Conservation (phyloP, 2,888 invertebrate genomes). For the Cryptus armator region DNA sequence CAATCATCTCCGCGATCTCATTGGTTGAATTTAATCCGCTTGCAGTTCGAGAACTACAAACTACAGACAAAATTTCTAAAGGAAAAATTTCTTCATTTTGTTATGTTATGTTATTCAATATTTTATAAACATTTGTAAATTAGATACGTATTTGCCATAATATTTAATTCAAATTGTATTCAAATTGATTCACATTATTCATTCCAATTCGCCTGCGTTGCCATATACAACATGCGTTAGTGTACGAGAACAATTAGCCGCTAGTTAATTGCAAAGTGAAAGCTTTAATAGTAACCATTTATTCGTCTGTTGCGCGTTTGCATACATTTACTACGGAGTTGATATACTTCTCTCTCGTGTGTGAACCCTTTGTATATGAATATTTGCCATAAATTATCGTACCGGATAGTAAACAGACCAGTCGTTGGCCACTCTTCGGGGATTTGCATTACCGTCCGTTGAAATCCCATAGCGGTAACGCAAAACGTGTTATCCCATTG, state of each 20-base stretch:
- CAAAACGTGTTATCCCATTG: not conserved
- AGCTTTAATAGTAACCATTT: constrained; percentile 9
- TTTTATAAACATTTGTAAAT: too few species aligned
- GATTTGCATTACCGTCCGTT: not conserved
- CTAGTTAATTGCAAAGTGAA: constrained; percentile 22
- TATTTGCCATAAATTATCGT: constrained; percentile 13
- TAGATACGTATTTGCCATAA: not conserved
- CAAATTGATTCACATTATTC: constrained; percentile 16
- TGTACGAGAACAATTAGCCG: constrained; percentile 26
- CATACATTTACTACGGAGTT: not conserved
- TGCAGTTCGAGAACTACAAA: too few species aligned
- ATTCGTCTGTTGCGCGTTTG: not conserved
- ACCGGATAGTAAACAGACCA: not conserved
- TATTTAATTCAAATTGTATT: constrained; percentile 20
- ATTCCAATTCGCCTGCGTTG: not conserved
- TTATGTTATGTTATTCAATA: not conserved
- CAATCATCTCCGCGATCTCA: too few species aligned
- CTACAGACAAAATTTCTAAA: too few species aligned
- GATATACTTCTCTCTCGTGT: not conserved
- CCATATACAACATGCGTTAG: constrained; percentile 3
- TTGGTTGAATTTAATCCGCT: too few species aligned
- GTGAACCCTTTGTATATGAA: not conserved
- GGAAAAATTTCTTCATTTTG: too few species aligned
- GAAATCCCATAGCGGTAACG: not conserved
- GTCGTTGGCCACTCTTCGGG: constrained; percentile 10